Base-by-base conservation (phyloP, 1,140 invertebrate species). In the Halesus radiatus region DNA sequence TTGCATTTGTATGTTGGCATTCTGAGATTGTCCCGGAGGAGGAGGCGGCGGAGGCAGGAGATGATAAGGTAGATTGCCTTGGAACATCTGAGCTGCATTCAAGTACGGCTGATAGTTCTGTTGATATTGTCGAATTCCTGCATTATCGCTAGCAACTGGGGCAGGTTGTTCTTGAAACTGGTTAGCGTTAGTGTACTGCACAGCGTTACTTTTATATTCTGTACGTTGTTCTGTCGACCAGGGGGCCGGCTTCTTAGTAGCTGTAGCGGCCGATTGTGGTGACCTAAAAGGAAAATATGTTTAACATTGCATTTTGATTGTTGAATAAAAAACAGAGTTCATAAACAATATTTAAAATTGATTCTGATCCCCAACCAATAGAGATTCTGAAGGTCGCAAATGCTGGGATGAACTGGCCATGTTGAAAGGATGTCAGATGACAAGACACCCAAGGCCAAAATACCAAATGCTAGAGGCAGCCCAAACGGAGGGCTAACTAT, bases 31-130 rank as follows among this genome's bases (percentile, higher is more conserved):
- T 23, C 73, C 73, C 5, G 81, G 82, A 3, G 82, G 76, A 0
- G 77, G 82, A 13, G 82, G 76, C 8, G 82, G 80, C 0, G 82
- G 82, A 15, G 82, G 82, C 10, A 76, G 62, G 3, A 83, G 76
- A 56, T 81, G 77, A 76, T 81, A 83, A 6, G 82, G 82, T 26
- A 83, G 29, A 45, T 76, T 81, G 26, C 77, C 80, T 76, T 83
- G 82, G 53, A 76, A 83, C 32, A 81, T 62, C 52, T 81, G 82
- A 15, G 54, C 52, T 16, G 60, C 66, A 18, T 80, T 81, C 29
- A 80, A 64, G 32, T 79, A 81, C 15, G 60, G 80, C 37, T 83
- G 82, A 56, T 78, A 76, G 32, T 83, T 80, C 4, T 77, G 60
- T 37, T 80, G 72, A 37, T 76, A 78, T 58, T 80, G 78, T 16